These are phyloP conservation scores for Hyppa rectilinea DNA, from an alignment of 2,888 invertebrate species.

Conservation along the genomic window DNA sequence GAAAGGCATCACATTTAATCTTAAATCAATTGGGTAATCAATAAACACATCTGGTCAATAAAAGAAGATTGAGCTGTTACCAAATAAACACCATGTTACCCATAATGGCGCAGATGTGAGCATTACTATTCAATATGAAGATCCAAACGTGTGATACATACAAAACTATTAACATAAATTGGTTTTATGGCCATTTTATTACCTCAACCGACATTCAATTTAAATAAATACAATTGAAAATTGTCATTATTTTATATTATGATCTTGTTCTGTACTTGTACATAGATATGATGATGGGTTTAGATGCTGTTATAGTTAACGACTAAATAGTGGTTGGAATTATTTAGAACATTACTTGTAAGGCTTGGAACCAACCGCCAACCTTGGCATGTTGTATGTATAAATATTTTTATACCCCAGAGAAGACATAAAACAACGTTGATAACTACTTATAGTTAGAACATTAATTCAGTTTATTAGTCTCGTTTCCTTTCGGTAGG, in stretches of 20 bases:
- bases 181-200: slow-evolving; percentile 72
- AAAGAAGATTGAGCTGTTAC: slow-evolving; percentile 39
- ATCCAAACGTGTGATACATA: slow-evolving; percentile 59
- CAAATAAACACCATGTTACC: slow-evolving; percentile 52
- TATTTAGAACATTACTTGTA: slow-evolving; percentile 4
- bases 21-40: slow-evolving; percentile 8
- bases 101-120: slow-evolving; percentile 34
- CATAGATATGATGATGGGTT: slow-evolving; percentile 28
- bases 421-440: slow-evolving; percentile 47
- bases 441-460: slow-evolving; percentile 42
- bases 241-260: slow-evolving; percentile 61
- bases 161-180: slow-evolving; percentile 72
- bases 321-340: neutral
- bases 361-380: neutral
- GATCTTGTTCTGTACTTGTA: slow-evolving; percentile 49
- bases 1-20: neutral
- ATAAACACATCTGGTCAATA: slow-evolving; percentile 32
- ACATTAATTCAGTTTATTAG: slow-evolving; percentile 55
- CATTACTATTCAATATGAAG: slow-evolving; percentile 57
- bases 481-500: slow-evolving; percentile 54
- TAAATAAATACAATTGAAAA: slow-evolving; percentile 72
- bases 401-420: slow-evolving; percentile 48
- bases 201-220: slow-evolving; percentile 66
- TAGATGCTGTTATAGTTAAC: slow-evolving; percentile 21
- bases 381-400: slow-evolving; percentile 30